These are phyloP conservation scores for Patiria pectinifera DNA, from an alignment of 53 echinoderm and acorn worm genomes.

Conservation along the genomic window DNA sequence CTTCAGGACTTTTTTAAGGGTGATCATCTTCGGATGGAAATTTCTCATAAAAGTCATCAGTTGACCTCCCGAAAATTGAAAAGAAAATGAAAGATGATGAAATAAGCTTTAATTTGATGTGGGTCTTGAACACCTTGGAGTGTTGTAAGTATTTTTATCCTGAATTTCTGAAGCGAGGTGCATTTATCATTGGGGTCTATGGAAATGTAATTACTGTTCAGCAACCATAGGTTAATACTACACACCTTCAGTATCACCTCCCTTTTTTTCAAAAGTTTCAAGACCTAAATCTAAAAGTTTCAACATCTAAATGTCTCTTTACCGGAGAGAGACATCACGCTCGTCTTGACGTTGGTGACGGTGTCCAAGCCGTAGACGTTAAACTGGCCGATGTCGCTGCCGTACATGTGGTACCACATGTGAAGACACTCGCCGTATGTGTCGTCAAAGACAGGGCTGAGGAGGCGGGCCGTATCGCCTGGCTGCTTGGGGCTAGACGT, in stretches of 20 bases:
- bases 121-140: too few relatives aligned
- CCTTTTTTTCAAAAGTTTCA: neutral
- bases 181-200: too few relatives aligned
- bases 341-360: conserved; percentile 51
- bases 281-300: neutral
- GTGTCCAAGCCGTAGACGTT: conserved; percentile 74
- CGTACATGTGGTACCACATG: conserved; percentile 98
- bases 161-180: too few relatives aligned
- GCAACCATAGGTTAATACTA: too few relatives aligned
- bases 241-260: neutral
- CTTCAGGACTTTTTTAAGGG: too few relatives aligned
- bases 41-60: too few relatives aligned
- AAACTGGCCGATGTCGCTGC: conserved; percentile 69
- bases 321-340: conserved; percentile 70
- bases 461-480: conserved; percentile 74
- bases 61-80: too few relatives aligned
- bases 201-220: too few relatives aligned
- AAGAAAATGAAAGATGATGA: too few relatives aligned
- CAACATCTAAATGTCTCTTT: neutral
- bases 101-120: too few relatives aligned
- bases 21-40: too few relatives aligned
- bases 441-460: conserved; percentile 69
- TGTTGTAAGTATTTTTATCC: too few relatives aligned
- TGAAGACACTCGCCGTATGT: conserved; percentile 76
- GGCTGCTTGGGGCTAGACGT: conserved; percentile 56